Conservation (phyloP, 2,888 invertebrate genomes). For the Polydrusus tereticollis region DNA sequence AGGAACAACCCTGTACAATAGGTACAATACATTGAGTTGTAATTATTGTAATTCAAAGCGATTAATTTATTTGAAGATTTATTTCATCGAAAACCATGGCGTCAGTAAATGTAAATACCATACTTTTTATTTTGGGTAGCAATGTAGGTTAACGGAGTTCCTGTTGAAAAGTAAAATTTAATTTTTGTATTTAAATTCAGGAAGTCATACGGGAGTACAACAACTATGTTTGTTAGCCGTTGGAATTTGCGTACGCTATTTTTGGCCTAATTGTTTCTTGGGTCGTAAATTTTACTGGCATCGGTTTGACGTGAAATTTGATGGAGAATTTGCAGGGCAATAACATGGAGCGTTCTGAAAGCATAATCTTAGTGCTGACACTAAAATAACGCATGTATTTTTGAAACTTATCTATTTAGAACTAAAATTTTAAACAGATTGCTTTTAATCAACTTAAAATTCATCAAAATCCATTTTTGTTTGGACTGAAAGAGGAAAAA, state of each 20-base stretch:
- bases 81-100: no score
- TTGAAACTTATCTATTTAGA: background rate
- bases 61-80: no score
- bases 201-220: background rate
- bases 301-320: background rate
- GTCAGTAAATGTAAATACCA: no score
- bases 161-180: background rate
- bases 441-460: no score
- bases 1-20: no score
- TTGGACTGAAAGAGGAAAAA: no score
- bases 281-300: conserved; percentile 8
- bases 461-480: no score
- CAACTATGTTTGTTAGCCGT: background rate
- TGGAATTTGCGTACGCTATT: conserved; percentile 3
- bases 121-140: no score
- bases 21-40: no score
- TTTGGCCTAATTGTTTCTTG: conserved; percentile 6
- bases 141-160: background rate
- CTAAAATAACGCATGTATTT: background rate
- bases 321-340: conserved; percentile 7
- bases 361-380: background rate
- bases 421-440: no score
- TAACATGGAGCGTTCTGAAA: conserved; percentile 10
- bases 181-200: background rate
- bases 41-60: no score